Conservation (phyloP, 2,113 vertebrate species). For the Herpailurus yagouaroundi region DNA sequence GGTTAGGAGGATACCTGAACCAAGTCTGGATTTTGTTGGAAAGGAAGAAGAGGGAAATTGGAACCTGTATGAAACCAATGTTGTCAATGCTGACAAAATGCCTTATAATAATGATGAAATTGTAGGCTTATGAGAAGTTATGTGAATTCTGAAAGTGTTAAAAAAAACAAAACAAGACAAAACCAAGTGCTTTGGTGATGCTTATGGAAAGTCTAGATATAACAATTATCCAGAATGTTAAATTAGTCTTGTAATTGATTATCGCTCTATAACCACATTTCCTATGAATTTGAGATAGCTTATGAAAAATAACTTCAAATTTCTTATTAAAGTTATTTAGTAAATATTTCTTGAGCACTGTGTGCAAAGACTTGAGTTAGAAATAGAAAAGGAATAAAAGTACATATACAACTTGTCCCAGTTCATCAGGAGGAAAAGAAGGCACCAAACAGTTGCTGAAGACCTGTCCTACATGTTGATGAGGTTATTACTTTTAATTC, state of each 20-base stretch:
- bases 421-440: neutral
- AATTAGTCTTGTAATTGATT: neutral
- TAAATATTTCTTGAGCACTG: neutral
- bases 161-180: neutral
- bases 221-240: neutral
- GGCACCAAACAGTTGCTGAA: neutral
- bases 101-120: neutral
- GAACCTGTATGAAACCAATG: neutral
- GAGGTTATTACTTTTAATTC: neutral
- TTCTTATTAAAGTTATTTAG: neutral
- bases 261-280: neutral
- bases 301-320: neutral
- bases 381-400: constrained; percentile 12
- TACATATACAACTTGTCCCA: neutral
- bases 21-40: neutral
- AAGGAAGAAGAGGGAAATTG: neutral
- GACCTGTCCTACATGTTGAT: neutral
- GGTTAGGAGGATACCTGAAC: neutral
- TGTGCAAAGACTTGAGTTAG: neutral
- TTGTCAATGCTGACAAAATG: neutral
- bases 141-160: neutral
- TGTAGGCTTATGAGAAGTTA: neutral
- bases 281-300: neutral
- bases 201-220: neutral
- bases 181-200: neutral